These are phyloP conservation scores for Sterna hirundo DNA, from an alignment of 2,113 vertebrate species.

Conservation along the genomic window DNA sequence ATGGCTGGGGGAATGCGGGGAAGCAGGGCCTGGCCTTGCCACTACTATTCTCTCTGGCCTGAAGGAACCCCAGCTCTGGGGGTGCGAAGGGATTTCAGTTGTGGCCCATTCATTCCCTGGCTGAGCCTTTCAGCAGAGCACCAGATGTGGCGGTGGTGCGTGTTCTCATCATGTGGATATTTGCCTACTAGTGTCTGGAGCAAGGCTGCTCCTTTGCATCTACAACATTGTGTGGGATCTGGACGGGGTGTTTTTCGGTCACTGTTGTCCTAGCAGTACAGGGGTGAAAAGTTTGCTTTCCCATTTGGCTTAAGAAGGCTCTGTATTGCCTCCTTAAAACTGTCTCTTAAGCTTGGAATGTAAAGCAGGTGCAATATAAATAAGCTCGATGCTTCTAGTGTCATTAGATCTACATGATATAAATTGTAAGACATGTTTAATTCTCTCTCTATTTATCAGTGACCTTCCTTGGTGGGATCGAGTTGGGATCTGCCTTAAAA, in stretches of 20 bases:
- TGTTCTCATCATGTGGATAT: fast-evolving
- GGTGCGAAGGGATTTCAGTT: background rate
- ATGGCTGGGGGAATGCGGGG: background rate
- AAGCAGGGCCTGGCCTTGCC: background rate
- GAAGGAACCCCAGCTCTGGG: background rate
- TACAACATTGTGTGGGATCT: background rate
- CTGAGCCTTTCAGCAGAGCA: background rate
- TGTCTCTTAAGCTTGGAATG: background rate
- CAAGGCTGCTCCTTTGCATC: background rate
- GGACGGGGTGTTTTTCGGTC: fast-evolving
- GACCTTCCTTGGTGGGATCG: background rate
- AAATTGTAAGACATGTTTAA: background rate
- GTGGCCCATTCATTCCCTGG: background rate
- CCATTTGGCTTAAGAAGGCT: background rate
- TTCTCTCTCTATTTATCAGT: background rate
- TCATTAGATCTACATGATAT: background rate
- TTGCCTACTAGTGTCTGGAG: background rate
- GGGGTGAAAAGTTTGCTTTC: background rate
- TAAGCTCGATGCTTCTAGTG: background rate
- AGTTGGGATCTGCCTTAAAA: background rate
- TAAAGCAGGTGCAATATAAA: slow-evolving; percentile 15
- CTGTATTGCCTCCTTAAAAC: background rate
- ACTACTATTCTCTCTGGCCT: background rate
- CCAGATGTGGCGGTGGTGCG: fast-evolving
- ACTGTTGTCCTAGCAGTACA: fast-evolving